These are phyloP conservation scores for Phyllotreta striolata DNA, from an alignment of 2,888 invertebrate species.

Conservation along the genomic window DNA sequence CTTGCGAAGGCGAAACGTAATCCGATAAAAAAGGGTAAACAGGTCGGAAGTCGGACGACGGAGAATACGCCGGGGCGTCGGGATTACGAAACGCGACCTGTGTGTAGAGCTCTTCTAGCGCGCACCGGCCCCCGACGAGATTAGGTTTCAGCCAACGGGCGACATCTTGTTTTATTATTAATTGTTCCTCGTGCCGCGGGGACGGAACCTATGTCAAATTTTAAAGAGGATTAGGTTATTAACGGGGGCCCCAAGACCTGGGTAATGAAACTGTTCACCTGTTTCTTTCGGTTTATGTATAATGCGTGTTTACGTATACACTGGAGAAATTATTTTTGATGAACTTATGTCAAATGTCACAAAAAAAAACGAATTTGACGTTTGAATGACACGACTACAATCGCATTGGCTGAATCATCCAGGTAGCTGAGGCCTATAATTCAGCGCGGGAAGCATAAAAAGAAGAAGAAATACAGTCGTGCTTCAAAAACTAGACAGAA, in stretches of 20 bases:
- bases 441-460: no score
- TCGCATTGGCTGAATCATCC: no score
- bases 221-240: constrained; percentile 3
- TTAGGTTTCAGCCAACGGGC: constrained; percentile 16
- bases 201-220: not conserved
- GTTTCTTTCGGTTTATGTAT: no score
- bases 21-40: constrained; percentile 25
- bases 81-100: constrained; percentile 11
- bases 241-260: not conserved
- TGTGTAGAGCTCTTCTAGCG: constrained; percentile 3
- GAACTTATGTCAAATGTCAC: not conserved
- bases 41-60: constrained; percentile 6
- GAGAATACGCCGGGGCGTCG: constrained; percentile 9
- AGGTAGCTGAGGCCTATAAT: no score
- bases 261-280: no score
- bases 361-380: no score
- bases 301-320: no score
- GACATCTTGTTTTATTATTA: constrained; percentile 29
- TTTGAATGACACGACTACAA: no score
- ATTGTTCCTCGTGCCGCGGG: constrained; percentile 31
- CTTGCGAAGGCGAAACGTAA: constrained; percentile 13
- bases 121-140: constrained; percentile 8
- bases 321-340: no score
- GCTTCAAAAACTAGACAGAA: no score
- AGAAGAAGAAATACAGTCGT: no score